phyloP scores from a whole-genome alignment of 2,888 invertebrate species.

The Ormia ochracea region DNA sequence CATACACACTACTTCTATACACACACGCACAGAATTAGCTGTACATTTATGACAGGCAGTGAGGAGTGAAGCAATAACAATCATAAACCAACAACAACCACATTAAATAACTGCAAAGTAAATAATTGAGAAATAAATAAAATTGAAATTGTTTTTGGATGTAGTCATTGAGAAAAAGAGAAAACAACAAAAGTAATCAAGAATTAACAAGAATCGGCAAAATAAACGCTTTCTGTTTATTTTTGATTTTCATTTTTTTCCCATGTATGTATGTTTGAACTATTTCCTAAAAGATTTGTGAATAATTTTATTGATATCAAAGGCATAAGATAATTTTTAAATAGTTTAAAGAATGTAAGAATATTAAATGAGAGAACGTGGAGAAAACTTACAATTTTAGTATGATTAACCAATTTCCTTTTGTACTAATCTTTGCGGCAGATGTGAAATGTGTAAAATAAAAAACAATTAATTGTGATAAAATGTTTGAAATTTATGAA shows the following conservation, averaged over 20 bases:
- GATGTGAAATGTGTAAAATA: too few relatives aligned
- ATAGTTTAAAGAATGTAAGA: neutral
- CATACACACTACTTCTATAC: too few relatives aligned
- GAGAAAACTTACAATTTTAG: neutral
- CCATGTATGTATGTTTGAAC: too few relatives aligned
- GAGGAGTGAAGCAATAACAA: slow-evolving; percentile 22
- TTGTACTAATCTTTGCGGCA: neutral
- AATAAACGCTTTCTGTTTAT: neutral
- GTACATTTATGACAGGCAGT: slow-evolving; percentile 43
- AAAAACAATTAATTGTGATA: too few relatives aligned
- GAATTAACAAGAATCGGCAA: slow-evolving; percentile 15
- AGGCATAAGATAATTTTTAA: neutral
- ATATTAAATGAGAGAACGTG: neutral
- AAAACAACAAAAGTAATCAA: neutral
- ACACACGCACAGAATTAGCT: slow-evolving; percentile 39
- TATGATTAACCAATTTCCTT: neutral
- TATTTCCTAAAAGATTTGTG: neutral
- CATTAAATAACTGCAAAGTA: slow-evolving; percentile 42
- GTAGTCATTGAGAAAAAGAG: slow-evolving; percentile 33
- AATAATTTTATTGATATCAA: neutral
- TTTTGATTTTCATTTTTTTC: neutral
- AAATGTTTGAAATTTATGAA: too few relatives aligned
- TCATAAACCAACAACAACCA: slow-evolving; percentile 20
- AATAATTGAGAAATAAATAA: slow-evolving; percentile 49
- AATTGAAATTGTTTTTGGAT: slow-evolving; percentile 50